Conservation (phyloP, 2,888 invertebrate genomes). For the Athalia rosae region DNA sequence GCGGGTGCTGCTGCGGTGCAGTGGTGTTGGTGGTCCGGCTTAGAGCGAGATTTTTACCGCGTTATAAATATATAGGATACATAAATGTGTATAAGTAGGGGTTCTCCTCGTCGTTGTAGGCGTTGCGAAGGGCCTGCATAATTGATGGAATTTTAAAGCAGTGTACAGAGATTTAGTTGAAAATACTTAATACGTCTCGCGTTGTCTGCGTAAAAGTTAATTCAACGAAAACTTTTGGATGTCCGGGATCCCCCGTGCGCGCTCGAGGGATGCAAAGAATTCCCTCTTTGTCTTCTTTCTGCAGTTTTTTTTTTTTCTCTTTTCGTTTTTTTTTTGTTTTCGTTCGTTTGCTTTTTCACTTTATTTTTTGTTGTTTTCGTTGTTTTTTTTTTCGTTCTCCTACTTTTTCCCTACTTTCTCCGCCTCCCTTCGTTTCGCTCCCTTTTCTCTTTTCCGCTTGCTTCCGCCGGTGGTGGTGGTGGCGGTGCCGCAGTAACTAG, state of each 20-base stretch:
- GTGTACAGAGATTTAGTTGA: conserved; percentile 16
- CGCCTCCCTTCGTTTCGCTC: no score
- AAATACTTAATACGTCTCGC: conserved; percentile 7
- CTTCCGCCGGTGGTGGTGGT: not conserved
- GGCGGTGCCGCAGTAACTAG: not conserved
- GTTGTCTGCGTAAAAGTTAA: conserved; percentile 13
- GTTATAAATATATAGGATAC: not conserved
- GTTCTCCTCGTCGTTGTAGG: not conserved
- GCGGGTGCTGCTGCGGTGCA: not conserved
- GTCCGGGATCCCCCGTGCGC: not conserved
- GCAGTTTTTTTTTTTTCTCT: no score
- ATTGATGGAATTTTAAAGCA: conserved; percentile 24
- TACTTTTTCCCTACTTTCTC: no score
- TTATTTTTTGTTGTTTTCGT: no score
- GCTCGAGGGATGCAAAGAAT: conserved; percentile 36
- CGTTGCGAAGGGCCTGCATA: not conserved
- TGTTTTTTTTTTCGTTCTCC: no score
- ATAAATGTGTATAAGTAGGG: not conserved
- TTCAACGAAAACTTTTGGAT: conserved; percentile 14
- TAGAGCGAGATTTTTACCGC: not conserved
- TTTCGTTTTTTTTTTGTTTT: no score
- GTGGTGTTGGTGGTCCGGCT: not conserved
- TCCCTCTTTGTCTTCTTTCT: not conserved
- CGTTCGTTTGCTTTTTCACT: no score
- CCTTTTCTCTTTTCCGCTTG: not conserved